Base-by-base conservation (phyloP, 1,140 invertebrate species). In the Lordiphosa stackelbergi region DNA sequence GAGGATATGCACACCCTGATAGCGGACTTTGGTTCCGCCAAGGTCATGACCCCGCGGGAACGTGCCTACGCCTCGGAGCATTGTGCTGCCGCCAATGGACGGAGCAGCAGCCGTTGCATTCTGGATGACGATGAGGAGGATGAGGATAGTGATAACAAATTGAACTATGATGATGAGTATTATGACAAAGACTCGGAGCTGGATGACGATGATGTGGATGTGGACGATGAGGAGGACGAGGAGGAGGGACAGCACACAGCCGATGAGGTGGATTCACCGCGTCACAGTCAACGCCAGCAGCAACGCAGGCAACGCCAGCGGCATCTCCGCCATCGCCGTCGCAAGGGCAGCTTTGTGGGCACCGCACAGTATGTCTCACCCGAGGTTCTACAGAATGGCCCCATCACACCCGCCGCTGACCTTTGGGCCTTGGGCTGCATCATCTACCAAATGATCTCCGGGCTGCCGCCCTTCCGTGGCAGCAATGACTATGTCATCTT, bases 351-450 rank as follows among this genome's bases (percentile, higher is more conserved):
- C 84, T 99, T 99, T 89, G 97, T 99, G 4, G 98, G 98, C n/a
- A 99, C 98, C 10, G 97, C 98, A 0, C 97, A 99, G 87, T 99
- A 99, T 89, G 97, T 99, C 0, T 98, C 97, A 41, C 98, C 98
- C 5, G 98, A 99, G 89, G 90, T 99, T 10, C 89, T 99, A 3
- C 94, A 94, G 28, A 93, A 96, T 83, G 94, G 95, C 71, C 91
- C 91, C 1, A 93, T 94, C 16, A 93, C 93, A 13, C 91, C 91
- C 60, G 93, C 95, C 11, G 95, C 95, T 5, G 98, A 99, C 89
- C 89, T 99, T n/a, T 99, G 98, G 98, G 98, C 98, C 0, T 90
- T 98, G 24, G 98, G 97, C 4, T 99, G 97, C 88, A 98, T 99
- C 56, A 90, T 99, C 40, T 99, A 97, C 89, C 98, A 99, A 90